Percentiles rank a stretch among this genome's conserved stretches.
phyloP scores from a whole-genome alignment of 2,797 vertebrate species.

The Poecilia wingei region DNA sequence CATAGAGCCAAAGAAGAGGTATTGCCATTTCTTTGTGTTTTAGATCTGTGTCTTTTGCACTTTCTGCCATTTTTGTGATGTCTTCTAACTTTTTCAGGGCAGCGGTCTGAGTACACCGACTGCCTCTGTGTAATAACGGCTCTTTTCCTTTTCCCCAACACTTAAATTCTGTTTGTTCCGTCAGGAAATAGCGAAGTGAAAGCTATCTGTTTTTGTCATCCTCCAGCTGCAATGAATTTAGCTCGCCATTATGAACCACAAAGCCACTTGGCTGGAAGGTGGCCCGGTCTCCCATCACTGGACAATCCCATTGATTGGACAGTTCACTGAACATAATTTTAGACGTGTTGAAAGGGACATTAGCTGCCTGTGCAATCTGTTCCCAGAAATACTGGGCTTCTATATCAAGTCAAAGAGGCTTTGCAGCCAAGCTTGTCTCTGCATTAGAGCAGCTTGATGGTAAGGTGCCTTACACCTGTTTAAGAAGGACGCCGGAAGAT shows the following conservation, averaged over 20 bases:
- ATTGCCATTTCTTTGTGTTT: constrained; percentile 10
- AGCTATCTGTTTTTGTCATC: constrained; percentile 34
- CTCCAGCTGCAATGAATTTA: constrained; percentile 55
- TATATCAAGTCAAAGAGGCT: constrained; percentile 58
- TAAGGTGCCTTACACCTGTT: constrained; percentile 6
- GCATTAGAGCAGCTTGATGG: constrained; percentile 42
- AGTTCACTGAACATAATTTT: constrained; percentile 71
- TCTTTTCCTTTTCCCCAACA: constrained; percentile 26
- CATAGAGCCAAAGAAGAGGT: constrained; percentile 3
- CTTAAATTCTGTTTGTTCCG: constrained; percentile 41
- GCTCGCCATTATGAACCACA: constrained; percentile 57
- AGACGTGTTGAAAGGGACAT: constrained; percentile 71
- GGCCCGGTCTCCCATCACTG: constrained; percentile 50
- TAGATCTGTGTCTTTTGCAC: background rate
- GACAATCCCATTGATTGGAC: constrained; percentile 69
- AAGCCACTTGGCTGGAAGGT: constrained; percentile 54
- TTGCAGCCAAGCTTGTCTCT: constrained; percentile 49
- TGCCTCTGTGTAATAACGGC: constrained; percentile 2
- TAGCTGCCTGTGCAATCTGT: constrained; percentile 66
- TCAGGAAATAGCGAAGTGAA: constrained; percentile 53
- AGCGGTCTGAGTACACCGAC: constrained; percentile 6
- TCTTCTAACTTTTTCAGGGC: constrained; percentile 26
- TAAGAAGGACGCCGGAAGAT: background rate
- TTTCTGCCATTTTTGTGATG: constrained; percentile 24
- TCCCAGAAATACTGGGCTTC: constrained; percentile 60